phyloP scores from a whole-genome alignment of 2,113 vertebrate species.

The Suricata suricatta region DNA sequence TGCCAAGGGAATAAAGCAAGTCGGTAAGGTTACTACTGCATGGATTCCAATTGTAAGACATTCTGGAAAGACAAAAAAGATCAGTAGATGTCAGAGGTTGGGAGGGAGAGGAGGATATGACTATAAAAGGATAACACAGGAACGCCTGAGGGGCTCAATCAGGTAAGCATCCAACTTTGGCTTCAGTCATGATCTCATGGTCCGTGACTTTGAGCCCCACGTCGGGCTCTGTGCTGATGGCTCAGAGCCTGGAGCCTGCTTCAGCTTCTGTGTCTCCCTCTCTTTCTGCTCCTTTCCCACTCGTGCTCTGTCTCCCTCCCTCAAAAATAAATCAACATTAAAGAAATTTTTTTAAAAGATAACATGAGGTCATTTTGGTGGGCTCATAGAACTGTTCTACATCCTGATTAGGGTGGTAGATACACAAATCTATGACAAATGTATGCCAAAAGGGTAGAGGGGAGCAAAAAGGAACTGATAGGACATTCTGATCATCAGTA shows the following conservation, averaged over 20 bases:
- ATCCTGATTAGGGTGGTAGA: background rate
- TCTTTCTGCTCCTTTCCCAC: no score
- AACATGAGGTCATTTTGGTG: background rate
- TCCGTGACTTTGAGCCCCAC: no score
- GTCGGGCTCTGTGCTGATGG: no score
- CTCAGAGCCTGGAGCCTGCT: no score
- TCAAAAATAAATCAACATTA: no score
- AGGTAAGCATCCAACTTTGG: no score
- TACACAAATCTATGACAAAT: background rate
- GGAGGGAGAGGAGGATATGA: background rate
- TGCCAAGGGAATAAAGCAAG: slow-evolving; percentile 9
- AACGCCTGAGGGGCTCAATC: no score
- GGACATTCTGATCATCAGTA: background rate
- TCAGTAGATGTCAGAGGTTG: background rate
- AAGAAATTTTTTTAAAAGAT: background rate
- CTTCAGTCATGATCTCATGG: no score
- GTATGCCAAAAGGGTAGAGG: background rate
- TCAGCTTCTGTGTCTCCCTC: no score
- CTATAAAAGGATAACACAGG: background rate
- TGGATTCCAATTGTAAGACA: background rate
- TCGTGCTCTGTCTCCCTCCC: no score
- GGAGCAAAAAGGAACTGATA: background rate
- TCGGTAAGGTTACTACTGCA: background rate
- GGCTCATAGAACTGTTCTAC: background rate
- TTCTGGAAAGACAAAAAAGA: background rate